phyloP scores from a whole-genome alignment of 2,797 vertebrate species.

The Aldrovandia affinis region DNA sequence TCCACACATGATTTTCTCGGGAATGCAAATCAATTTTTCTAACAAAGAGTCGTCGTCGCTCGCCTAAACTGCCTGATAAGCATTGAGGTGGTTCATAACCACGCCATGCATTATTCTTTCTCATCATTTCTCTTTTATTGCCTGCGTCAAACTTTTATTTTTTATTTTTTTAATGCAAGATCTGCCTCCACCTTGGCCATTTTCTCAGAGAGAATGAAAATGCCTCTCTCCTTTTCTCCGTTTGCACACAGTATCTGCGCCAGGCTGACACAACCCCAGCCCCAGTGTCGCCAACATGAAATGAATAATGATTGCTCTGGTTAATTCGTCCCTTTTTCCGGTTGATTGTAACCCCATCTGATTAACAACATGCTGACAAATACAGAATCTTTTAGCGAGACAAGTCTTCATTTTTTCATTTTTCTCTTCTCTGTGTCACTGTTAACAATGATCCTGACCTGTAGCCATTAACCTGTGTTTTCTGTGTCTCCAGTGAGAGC shows the following conservation, averaged over 20 bases:
- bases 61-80: conserved; percentile 5
- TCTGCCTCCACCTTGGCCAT: not conserved
- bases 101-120: not conserved
- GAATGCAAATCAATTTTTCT: not conserved
- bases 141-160: not conserved
- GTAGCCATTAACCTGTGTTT: conserved; percentile 4
- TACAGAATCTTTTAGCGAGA: not conserved
- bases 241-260: conserved; percentile 3
- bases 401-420: not conserved
- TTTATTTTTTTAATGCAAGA: not conserved
- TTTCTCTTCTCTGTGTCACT: not conserved
- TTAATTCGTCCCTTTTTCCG: conserved; percentile 3
- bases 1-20: conserved; percentile 3
- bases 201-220: not conserved
- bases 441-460: conserved; percentile 18
- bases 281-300: not conserved
- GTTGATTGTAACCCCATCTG: conserved; percentile 19
- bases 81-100: not conserved
- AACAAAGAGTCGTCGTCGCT: not conserved
- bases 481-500: not conserved
- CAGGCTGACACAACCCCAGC: not conserved
- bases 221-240: not conserved
- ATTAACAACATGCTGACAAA: conserved; percentile 24
- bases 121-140: not conserved
- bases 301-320: conserved; percentile 22